phyloP scores from a whole-genome alignment of 2,797 vertebrate genomes.

The Huso huso region DNA sequence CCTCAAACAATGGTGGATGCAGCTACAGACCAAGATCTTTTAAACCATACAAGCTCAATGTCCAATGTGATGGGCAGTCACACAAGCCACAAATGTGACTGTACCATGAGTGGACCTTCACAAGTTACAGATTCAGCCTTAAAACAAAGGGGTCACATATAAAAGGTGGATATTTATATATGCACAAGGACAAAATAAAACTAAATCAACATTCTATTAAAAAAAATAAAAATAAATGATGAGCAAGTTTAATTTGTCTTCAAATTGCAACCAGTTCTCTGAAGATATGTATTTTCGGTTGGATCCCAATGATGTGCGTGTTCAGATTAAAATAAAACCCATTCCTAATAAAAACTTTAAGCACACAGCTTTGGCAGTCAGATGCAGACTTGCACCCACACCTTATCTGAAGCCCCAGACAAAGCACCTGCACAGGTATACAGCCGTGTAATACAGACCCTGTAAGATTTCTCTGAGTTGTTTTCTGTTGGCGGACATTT shows the following conservation, averaged over 20 bases:
- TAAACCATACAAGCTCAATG: too few relatives aligned
- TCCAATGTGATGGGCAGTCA: too few relatives aligned
- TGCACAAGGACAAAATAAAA: background rate
- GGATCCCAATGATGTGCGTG: background rate
- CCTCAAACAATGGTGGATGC: too few relatives aligned
- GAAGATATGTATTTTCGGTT: background rate
- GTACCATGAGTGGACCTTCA: too few relatives aligned
- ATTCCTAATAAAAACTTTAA: background rate
- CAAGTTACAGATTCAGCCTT: too few relatives aligned
- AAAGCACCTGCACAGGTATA: background rate
- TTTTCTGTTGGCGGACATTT: too few relatives aligned
- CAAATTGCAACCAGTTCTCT: background rate
- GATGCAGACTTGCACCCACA: background rate
- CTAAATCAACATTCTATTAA: constrained; percentile 1
- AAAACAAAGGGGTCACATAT: too few relatives aligned
- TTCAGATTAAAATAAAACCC: background rate
- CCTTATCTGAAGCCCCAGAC: background rate
- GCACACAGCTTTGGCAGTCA: background rate
- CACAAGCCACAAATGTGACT: too few relatives aligned
- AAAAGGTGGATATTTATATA: too few relatives aligned
- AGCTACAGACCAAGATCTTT: too few relatives aligned
- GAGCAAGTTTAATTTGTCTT: background rate
- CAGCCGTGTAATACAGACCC: too few relatives aligned
- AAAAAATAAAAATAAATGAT: background rate
- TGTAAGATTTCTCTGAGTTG: too few relatives aligned